Evolutionary conservation across 2,888 invertebrate species (phyloP).

Genomic region (Tryphoninae sp.): DNA sequence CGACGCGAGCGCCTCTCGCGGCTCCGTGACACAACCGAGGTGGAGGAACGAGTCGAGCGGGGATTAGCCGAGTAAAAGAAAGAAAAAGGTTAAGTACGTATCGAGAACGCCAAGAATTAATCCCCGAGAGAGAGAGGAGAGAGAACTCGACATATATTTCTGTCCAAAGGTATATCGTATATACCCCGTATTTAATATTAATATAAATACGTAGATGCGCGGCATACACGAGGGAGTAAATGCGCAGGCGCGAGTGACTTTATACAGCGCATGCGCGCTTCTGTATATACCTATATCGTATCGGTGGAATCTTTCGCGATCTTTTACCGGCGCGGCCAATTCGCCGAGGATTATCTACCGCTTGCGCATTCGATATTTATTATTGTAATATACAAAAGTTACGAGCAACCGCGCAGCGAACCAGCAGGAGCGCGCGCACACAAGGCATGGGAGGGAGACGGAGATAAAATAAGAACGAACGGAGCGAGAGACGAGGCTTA

Average conservation of each 20-base stretch:
- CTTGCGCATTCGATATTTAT: slow-evolving; percentile 55
- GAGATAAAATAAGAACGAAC: slow-evolving; percentile 11
- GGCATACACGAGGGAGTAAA: not conserved
- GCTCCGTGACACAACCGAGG: slow-evolving; percentile 25
- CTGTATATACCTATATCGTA: slow-evolving; percentile 18
- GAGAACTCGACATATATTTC: slow-evolving; percentile 6
- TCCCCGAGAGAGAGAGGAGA: slow-evolving; percentile 13
- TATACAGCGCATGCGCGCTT: not conserved
- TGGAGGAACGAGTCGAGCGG: slow-evolving; percentile 36
- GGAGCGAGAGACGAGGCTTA: slow-evolving; percentile 4
- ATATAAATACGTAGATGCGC: not conserved
- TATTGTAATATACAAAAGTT: slow-evolving; percentile 52
- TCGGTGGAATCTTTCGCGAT: slow-evolving; percentile 42
- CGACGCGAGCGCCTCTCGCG: slow-evolving; percentile 43
- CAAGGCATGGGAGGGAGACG: not conserved
- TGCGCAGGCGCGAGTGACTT: not conserved
- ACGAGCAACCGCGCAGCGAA: slow-evolving; percentile 33
- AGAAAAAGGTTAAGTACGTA: slow-evolving; percentile 25
- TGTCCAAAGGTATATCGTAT: not conserved
- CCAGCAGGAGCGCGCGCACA: not conserved
- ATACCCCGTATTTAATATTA: not conserved
- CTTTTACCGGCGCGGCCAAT: slow-evolving; percentile 49
- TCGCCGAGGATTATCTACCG: slow-evolving; percentile 56
- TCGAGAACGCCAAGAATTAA: slow-evolving; percentile 42
- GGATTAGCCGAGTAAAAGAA: slow-evolving; percentile 11